Conservation (phyloP, 2,113 vertebrate genomes). For the Pteropus alecto region DNA sequence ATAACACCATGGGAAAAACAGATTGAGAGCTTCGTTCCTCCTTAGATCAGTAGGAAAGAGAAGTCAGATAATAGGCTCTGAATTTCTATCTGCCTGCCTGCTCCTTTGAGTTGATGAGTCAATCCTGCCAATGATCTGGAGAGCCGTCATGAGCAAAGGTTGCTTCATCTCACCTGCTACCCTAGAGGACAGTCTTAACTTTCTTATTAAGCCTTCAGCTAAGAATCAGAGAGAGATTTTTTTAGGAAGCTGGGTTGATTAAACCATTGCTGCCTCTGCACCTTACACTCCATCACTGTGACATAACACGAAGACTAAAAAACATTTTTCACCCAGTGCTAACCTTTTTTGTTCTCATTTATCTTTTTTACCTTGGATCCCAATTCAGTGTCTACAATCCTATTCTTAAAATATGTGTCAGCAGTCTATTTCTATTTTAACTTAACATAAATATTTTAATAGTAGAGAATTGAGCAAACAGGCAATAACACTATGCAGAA, state of each 20-base stretch:
- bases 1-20: neutral
- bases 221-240: neutral
- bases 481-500: neutral
- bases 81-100: neutral
- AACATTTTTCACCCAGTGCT: neutral
- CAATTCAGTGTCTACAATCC: neutral
- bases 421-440: neutral
- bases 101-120: neutral
- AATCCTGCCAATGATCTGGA: neutral
- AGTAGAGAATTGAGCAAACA: neutral
- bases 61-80: neutral
- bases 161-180: neutral
- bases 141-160: neutral
- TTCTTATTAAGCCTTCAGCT: neutral
- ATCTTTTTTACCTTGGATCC: neutral
- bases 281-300: neutral
- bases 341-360: neutral
- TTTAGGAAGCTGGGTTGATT: slow-evolving; percentile 3
- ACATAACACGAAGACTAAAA: neutral
- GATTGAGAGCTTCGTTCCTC: neutral
- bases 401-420: neutral
- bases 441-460: neutral
- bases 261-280: slow-evolving; percentile 10
- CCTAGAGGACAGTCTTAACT: slow-evolving; percentile 29
- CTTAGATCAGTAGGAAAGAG: neutral